Evolutionary conservation across 2,888 invertebrate genomes (phyloP).

Genomic region (Tipula unca): DNA sequence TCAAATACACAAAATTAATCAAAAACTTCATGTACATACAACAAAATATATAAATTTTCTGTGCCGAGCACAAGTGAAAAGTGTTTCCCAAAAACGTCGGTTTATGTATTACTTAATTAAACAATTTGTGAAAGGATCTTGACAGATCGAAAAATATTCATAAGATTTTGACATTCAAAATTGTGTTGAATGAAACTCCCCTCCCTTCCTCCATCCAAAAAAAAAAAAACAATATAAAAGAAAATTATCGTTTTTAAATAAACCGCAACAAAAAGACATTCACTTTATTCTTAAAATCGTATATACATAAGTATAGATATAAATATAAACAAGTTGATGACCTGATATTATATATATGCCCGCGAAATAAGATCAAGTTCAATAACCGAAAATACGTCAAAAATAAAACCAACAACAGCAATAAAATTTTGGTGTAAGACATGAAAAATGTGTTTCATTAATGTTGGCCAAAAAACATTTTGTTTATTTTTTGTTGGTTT

Average conservation of each 20-base stretch:
- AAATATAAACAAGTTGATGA: neutral
- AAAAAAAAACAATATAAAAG: neutral
- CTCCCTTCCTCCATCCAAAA: neutral
- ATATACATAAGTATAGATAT: neutral
- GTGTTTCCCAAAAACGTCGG: neutral
- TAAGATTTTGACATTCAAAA: neutral
- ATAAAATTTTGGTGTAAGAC: neutral
- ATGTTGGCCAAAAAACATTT: neutral
- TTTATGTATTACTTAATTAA: neutral
- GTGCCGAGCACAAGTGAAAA: neutral
- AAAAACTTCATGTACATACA: neutral
- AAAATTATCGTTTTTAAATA: neutral
- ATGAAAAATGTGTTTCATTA: neutral
- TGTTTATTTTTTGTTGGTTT: neutral
- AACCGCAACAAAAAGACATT: slow-evolving; percentile 8
- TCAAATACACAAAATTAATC: neutral
- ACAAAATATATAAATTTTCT: neutral
- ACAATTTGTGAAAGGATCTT: neutral
- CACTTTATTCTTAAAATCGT: neutral
- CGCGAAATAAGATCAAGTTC: slow-evolving; percentile 14
- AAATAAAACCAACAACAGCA: neutral
- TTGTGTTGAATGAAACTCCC: neutral
- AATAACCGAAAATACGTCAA: neutral
- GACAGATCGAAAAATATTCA: neutral
- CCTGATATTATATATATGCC: neutral